Base-by-base conservation (phyloP, 2,888 invertebrate species). In the Argyra leucocephala region DNA sequence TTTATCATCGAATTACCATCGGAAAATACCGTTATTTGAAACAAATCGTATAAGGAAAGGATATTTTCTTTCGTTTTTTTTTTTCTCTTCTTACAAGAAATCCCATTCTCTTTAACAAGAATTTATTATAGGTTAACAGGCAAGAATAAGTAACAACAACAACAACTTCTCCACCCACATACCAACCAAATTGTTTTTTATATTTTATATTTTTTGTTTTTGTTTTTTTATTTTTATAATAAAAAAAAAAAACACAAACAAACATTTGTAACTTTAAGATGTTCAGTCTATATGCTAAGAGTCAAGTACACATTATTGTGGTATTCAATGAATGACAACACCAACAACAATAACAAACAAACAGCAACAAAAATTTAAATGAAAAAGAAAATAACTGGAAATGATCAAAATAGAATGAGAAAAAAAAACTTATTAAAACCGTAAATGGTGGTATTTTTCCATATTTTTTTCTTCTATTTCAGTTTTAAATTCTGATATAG, bases 1-100 rank as follows among this genome's bases (percentile, higher is more conserved):
- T 48, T 48, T 48, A 48, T 48, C 48, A 48, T 48, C 48, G 48
- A 48, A 48, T 48, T 48, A 48, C 48, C n/a, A 18, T 48, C 18
- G 6, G n/a, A 48, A 18, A 48, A 48, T 2, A 48, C n/a, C 18
- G 48, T 48, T 48, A 48, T 48, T 31, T 31, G 9, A 31, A 31
- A 6, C 31, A 3, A 31, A 31, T 31, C 31, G 31, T 31, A 31
- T 31, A 31, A 31, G 31, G 31, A 31, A 7, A 31, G n/a, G n/a
- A n/a, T n/a, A n/a, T n/a, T n/a, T n/a, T n/a, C n/a, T n/a, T n/a
- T n/a, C n/a, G n/a, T n/a, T n/a, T n/a, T n/a, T n/a, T n/a, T n/a
- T n/a, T n/a, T n/a, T n/a, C n/a, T n/a, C n/a, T 31, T 31, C 7
- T 31, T 31, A 6, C 12, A 31, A 31, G 31, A 31, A 31, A 31